Conservation (phyloP, 2,797 vertebrate genomes). For the Pitangus sulphuratus region DNA sequence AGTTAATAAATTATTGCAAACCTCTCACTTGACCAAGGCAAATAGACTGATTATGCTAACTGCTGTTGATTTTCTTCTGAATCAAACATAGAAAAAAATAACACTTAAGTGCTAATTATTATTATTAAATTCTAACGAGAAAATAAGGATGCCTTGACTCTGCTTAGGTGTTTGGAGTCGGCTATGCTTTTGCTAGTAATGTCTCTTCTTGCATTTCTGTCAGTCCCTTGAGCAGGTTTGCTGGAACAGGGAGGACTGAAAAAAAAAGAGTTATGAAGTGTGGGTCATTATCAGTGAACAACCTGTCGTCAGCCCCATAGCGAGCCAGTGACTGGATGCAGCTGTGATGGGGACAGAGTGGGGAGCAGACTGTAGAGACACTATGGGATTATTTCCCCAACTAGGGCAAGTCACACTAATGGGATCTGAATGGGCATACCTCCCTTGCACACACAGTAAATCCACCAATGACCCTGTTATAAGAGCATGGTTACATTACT, state of each 20-base stretch:
- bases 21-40: background rate
- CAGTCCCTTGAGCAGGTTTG: background rate
- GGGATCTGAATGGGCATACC: background rate
- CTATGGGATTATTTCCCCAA: background rate
- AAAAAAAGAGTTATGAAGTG: conserved; percentile 29
- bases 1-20: background rate
- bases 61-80: background rate
- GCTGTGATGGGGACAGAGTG: conserved; percentile 23
- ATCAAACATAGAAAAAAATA: background rate
- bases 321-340: conserved; percentile 20
- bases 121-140: background rate
- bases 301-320: background rate
- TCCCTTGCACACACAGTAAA: background rate
- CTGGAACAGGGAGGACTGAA: background rate
- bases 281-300: conserved; percentile 7
- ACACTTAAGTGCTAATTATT: background rate
- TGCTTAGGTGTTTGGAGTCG: background rate
- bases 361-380: background rate
- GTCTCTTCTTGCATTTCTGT: background rate
- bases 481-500: background rate
- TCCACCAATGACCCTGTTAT: background rate
- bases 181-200: background rate
- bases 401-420: background rate
- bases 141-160: background rate
- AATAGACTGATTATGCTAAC: background rate